Evolutionary conservation across 1,140 invertebrate genomes (phyloP), one percentile per base, ranked within the genome.

Genomic region (Drosophila rufa): DNA sequence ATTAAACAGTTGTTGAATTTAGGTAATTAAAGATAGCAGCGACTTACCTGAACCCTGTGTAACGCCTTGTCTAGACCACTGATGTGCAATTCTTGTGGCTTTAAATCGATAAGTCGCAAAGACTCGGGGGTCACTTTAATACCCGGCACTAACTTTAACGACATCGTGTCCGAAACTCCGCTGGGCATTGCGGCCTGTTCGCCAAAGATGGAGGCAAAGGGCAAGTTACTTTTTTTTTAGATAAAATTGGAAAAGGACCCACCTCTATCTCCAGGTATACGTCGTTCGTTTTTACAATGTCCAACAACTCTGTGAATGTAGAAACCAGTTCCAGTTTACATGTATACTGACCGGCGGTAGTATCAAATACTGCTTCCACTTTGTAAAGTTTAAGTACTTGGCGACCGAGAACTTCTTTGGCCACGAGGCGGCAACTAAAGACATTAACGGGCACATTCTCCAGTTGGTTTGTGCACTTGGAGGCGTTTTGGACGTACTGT

Each of bases 11-110:
- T 36, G 9, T 36, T 36, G 2, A 11, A 36, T 36, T 36, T 11
- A 36, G 3, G 33, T 11, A 1, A n/a, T 15, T 15, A 25, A 48
- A 60, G 45, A 57, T 47, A 71, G 59, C 33, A 47, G 12, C 17
- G 42, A 82, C 92, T 82, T 50, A 93, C 92, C 92, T 93, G 80
- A 53, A 93, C 70, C 57, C 85, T 92, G 58, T 91, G 82, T n/a
- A 93, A 56, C 27, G 91, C 80, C 69, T 87, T 92, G 50, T 93
- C 92, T 55, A 93, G 64, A 40, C 92, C 92, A 57, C 80, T 92
- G 56, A 93, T 76, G 40, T 85, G 82, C 55, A 93, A 55, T 47
- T 91, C 91, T 57, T 92, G 91, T 19, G 92, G 58, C 40, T 82
- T 77, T n/a, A 91, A 48, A 51, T 92, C 79, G 30, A 56, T 71